A percentile compares a stretch with the other conserved stretches of the same genome.
Conservation (phyloP, 2,888 invertebrate species). For the Oscheius sp. region DNA sequence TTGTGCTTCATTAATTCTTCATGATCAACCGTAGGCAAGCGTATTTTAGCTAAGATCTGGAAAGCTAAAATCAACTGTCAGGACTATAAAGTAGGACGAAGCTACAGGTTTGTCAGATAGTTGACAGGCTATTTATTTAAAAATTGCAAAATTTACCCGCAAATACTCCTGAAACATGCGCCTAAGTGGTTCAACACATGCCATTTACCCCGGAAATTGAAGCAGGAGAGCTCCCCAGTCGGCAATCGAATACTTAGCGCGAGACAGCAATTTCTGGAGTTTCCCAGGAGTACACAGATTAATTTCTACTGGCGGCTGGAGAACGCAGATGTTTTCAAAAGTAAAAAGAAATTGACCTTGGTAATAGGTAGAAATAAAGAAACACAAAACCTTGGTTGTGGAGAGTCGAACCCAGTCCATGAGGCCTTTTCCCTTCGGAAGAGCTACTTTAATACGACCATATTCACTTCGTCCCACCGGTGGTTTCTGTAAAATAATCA, state of each 20-base stretch:
- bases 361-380: no score
- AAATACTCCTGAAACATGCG: not conserved
- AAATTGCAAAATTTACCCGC: not conserved
- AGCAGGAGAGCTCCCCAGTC: not conserved
- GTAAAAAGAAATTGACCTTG: not conserved
- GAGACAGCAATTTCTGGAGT: not conserved
- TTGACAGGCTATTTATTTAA: no score
- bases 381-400: slow-evolving; percentile 45
- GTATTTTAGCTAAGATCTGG: slow-evolving; percentile 51
- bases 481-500: slow-evolving; percentile 38
- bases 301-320: not conserved
- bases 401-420: slow-evolving; percentile 65
- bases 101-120: not conserved
- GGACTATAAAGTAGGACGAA: not conserved
- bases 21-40: slow-evolving; percentile 51
- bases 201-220: not conserved
- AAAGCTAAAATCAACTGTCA: no score
- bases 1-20: slow-evolving; percentile 61
- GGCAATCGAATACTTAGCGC: slow-evolving; percentile 1
- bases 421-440: slow-evolving; percentile 63
- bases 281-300: not conserved
- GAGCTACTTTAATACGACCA: slow-evolving; percentile 62
- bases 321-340: not conserved
- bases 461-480: slow-evolving; percentile 58
- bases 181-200: not conserved